Conservation (phyloP, 2,888 invertebrate species). For the Cephus pygmeus region DNA sequence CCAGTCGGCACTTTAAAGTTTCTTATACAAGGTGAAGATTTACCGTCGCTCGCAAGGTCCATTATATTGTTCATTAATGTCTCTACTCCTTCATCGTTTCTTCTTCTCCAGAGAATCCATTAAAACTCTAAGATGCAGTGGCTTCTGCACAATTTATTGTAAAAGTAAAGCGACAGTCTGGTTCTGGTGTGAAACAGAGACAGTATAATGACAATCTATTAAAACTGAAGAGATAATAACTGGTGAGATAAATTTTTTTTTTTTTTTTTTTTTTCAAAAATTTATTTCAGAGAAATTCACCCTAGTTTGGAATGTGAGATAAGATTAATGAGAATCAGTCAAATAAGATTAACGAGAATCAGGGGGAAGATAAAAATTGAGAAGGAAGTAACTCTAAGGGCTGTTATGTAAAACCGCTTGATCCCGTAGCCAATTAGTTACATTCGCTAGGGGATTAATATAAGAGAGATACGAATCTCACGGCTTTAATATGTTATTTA, state of each 20-base stretch:
- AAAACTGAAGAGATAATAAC: background rate
- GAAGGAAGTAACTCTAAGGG: background rate
- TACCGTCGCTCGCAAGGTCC: conserved; percentile 21
- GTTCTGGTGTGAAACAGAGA: background rate
- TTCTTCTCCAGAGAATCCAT: background rate
- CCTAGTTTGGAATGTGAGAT: background rate
- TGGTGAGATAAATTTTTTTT: background rate
- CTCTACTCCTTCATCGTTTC: conserved; percentile 21
- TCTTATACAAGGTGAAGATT: conserved; percentile 35
- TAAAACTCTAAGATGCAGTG: conserved; percentile 12
- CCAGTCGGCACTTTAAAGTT: conserved; percentile 9
- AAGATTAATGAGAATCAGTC: background rate
- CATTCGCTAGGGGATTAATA: background rate
- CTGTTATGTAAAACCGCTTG: background rate
- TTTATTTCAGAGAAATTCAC: background rate
- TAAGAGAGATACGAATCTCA: background rate
- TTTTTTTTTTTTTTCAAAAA: no score
- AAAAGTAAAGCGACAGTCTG: background rate
- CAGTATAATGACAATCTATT: background rate
- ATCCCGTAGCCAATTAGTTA: background rate
- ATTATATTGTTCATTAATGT: conserved; percentile 37
- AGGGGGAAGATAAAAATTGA: background rate
- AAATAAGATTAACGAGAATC: background rate
- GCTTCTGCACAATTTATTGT: background rate
- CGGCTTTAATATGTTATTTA: background rate